Evolutionary conservation across 2,888 invertebrate species (phyloP), one percentile per base, ranked within the genome.

Genomic region (Zhengitettix transpicula): DNA sequence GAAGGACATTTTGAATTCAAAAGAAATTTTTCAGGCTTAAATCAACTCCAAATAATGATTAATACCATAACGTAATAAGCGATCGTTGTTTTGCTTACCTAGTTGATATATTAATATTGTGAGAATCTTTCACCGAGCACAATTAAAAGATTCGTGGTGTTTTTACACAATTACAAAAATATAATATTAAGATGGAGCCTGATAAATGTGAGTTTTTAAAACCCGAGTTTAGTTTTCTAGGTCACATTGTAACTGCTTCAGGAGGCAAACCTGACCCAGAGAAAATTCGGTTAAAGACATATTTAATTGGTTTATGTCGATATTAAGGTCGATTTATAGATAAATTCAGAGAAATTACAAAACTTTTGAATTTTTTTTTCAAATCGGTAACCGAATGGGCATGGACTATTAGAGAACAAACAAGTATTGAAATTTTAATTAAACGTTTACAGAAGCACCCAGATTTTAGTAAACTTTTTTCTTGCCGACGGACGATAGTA

Each of bases 181-280:
- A 58, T 41, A 40, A 52, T 40, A 11, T 53, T 41, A 52, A 52
- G n/a, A 10, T 58, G 2, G 53, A 58, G 17, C 53, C 58, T 16
- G 58, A 53, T 53, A 58, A 58, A 58, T 58, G 58, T 53, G 53
- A 52, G 53, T 58, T 53, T 15, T 16, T 58, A 16, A 58, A 53
- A 41, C 10, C 40, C 15, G 58, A 54, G 42, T 17, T 73, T 12
- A 67, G 67, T 0, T 73, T 69, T 59, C 58, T 73, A 40, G 72
- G 73, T 2, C 71, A 71, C 52, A 67, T 70, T 2, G 64, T 52
- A n/a, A n/a, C n/a, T n/a, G n/a, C n/a, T n/a, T n/a, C n/a, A n/a
- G n/a, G n/a, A n/a, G n/a, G n/a, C n/a, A n/a, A n/a, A n/a, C n/a
- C 28, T 28, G 2, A 5, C 28, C 7, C 28, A 28, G n/a, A 2